Evolutionary conservation across 2,888 invertebrate species (phyloP).

Genomic region (Agonopterix arenella): DNA sequence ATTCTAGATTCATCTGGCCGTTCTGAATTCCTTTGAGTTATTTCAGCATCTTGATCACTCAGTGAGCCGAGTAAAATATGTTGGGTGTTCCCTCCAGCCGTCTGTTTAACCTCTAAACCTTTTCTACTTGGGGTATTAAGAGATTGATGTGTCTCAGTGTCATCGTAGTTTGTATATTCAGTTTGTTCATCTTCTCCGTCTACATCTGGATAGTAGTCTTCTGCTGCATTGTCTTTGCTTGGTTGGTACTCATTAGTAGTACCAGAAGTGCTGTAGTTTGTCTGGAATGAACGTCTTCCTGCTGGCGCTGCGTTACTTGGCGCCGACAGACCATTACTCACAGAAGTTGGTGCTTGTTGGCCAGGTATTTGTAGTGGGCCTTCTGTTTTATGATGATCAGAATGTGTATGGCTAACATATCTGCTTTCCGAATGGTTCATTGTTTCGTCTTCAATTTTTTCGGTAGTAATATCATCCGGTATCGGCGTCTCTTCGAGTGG

Average conservation of each 20-base stretch:
- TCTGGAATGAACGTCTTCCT: conserved; percentile 53
- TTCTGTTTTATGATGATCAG: conserved; percentile 51
- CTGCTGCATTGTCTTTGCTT: conserved; percentile 46
- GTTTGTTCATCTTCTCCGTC: conserved; percentile 66
- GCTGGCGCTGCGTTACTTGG: neutral
- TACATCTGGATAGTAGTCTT: conserved; percentile 61
- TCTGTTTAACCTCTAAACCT: conserved; percentile 61
- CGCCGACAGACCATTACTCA: neutral
- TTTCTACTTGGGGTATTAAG: conserved; percentile 44
- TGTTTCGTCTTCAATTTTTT: conserved; percentile 27
- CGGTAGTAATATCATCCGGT: conserved; percentile 20
- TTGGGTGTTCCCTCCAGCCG: conserved; percentile 77
- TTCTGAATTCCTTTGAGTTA: conserved; percentile 76
- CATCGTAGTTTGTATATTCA: conserved; percentile 80
- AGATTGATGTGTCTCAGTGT: conserved; percentile 56
- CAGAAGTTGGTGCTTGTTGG: neutral
- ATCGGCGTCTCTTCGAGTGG: conserved; percentile 14
- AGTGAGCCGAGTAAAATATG: conserved; percentile 78
- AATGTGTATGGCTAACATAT: conserved; percentile 43
- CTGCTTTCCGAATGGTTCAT: conserved; percentile 33
- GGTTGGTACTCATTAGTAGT: conserved; percentile 55
- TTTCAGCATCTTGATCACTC: conserved; percentile 76
- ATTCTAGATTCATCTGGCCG: conserved; percentile 73
- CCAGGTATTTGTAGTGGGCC: conserved; percentile 1
- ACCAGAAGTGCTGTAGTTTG: conserved; percentile 29